These are phyloP conservation scores for Trichogramma dendrolimi DNA, from an alignment of 2,888 invertebrate species.

Conservation along the genomic window DNA sequence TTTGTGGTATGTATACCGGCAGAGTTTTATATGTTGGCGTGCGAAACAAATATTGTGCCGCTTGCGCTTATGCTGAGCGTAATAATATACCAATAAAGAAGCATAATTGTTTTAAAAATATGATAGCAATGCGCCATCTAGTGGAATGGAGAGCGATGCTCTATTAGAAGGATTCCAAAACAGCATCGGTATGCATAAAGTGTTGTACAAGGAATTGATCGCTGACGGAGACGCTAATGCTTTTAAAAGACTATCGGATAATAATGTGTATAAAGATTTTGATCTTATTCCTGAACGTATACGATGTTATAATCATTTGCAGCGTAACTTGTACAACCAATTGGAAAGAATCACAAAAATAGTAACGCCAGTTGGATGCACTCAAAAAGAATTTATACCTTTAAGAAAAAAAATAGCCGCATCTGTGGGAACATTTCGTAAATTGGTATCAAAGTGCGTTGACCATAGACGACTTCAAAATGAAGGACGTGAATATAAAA, in stretches of 20 bases:
- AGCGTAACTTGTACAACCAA: conserved; percentile 6
- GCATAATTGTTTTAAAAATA: conserved; percentile 31
- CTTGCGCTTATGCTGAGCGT: conserved; percentile 12
- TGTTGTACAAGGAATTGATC: conserved; percentile 15
- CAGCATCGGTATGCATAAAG: conserved; percentile 11
- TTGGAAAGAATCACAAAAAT: too few species aligned
- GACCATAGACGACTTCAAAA: too few species aligned
- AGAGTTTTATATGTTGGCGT: conserved; percentile 35
- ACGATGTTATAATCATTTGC: conserved; percentile 14
- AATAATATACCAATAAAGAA: not conserved
- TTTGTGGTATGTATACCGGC: too few species aligned
- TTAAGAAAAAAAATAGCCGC: too few species aligned
- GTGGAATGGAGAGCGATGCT: conserved; percentile 33
- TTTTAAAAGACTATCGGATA: conserved; percentile 1
- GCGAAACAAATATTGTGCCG: conserved; percentile 35
- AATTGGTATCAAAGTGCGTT: too few species aligned
- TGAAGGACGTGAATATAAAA: too few species aligned
- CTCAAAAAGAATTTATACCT: too few species aligned
- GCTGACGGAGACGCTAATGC: conserved; percentile 20
- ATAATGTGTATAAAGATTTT: conserved; percentile 9
- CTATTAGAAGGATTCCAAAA: conserved; percentile 20
- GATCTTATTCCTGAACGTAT: conserved; percentile 12
- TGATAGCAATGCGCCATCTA: conserved; percentile 24
- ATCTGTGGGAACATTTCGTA: too few species aligned
- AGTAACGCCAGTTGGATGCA: too few species aligned